These are phyloP conservation scores for Diphyllodes magnificus DNA, from an alignment of 2,113 vertebrate genomes.

Conservation along the genomic window DNA sequence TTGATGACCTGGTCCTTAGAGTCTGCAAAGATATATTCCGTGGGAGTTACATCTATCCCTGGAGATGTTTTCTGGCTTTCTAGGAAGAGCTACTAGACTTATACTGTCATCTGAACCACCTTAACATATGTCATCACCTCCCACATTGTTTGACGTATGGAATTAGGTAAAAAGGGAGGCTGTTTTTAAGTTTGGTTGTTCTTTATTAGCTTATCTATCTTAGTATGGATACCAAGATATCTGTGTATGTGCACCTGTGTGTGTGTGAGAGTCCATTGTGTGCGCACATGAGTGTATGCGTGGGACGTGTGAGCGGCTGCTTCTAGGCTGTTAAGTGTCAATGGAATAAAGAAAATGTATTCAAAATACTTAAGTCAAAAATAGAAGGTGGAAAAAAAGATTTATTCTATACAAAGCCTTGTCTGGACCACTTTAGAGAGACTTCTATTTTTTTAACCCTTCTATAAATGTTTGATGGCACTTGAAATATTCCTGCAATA, in stretches of 20 bases:
- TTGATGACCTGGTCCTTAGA: neutral
- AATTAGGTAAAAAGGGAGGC: conserved; percentile 63
- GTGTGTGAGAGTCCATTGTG: conserved; percentile 3
- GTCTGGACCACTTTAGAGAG: conserved; percentile 98
- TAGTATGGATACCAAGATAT: conserved; percentile 65
- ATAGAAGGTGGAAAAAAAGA: conserved; percentile 83
- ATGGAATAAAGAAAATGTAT: conserved; percentile 80
- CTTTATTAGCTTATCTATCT: conserved; percentile 64
- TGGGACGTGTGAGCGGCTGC: conserved; percentile 68
- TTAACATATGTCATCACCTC: neutral
- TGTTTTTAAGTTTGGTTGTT: conserved; percentile 79
- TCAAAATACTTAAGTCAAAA: conserved; percentile 81
- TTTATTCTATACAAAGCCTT: conserved; percentile 99
- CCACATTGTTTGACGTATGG: conserved; percentile 1
- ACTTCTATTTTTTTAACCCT: conserved; percentile 99
- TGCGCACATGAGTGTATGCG: neutral
- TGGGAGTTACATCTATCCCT: neutral
- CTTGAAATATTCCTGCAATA: conserved; percentile 99
- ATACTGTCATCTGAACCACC: neutral
- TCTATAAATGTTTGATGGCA: conserved; percentile 98
- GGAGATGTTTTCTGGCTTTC: neutral
- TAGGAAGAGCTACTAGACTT: neutral
- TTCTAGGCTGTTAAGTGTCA: conserved; percentile 83
- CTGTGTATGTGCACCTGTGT: conserved; percentile 24
- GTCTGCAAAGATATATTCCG: neutral